phyloP scores from a whole-genome alignment of 1,140 invertebrate species.

The Trachelipus rathkii region DNA sequence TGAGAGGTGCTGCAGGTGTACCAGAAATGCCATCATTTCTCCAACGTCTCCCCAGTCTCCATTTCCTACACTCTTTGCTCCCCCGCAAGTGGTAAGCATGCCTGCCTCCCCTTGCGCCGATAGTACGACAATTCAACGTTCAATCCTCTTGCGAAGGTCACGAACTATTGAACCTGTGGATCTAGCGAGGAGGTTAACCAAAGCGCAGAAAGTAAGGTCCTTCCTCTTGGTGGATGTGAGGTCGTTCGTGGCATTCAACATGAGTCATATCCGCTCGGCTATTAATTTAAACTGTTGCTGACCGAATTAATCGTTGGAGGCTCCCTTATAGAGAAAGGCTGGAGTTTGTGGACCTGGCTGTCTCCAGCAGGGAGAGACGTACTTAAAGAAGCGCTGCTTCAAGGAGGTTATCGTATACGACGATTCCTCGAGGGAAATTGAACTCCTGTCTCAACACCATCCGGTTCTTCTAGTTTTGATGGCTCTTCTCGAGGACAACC shows the following conservation, averaged over 20 bases:
- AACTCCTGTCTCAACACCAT: constrained; percentile 57
- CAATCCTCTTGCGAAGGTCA: constrained; percentile 52
- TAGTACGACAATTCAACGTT: constrained; percentile 55
- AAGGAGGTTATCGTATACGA: constrained; percentile 57
- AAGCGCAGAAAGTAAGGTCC: constrained; percentile 46
- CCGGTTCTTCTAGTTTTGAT: constrained; percentile 65
- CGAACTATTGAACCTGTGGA: constrained; percentile 48
- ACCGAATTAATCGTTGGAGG: constrained; percentile 65
- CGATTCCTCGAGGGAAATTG: constrained; percentile 61
- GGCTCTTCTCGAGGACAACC: constrained; percentile 65
- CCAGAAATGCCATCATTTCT: no score
- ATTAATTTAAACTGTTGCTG: constrained; percentile 72
- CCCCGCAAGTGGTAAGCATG: constrained; percentile 52
- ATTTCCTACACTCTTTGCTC: constrained; percentile 48
- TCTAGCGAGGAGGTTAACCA: constrained; percentile 48
- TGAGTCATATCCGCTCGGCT: constrained; percentile 65
- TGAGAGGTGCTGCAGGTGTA: no score
- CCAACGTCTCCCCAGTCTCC: constrained; percentile 53
- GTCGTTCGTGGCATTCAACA: constrained; percentile 67
- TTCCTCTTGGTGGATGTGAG: constrained; percentile 66
- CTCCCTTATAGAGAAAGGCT: constrained; percentile 63
- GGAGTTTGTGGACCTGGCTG: constrained; percentile 63
- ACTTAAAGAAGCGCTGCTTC: constrained; percentile 53
- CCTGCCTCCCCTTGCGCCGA: constrained; percentile 60
- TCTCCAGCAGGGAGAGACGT: constrained; percentile 62